Evolutionary conservation across 2,113 vertebrate species (phyloP), one percentile per base, ranked within the genome.

Genomic region (Barnardius zonarius): DNA sequence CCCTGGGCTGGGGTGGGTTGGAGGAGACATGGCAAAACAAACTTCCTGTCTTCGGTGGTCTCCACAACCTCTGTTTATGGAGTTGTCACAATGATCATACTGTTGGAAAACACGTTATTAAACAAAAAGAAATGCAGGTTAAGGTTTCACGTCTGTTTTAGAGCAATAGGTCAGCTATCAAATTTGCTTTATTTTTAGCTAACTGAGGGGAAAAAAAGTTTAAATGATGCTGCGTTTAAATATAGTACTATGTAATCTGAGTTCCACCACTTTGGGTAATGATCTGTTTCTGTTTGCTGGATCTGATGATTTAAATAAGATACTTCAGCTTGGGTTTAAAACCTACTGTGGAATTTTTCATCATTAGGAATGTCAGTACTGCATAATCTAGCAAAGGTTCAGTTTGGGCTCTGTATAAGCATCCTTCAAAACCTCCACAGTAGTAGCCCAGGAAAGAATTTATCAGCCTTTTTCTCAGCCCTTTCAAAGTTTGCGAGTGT

Each of bases 161-260:
- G 79, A 90, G 81, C 57, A 87, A 55, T 80, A 87, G 74, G 75
- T 61, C 89, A 78, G 77, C 70, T 91, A 89, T 92, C 86, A 79
- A 85, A 91, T 91, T 92, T 92, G 66, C 83, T 96, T 91, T 97
- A 96, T 97, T 97, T 96, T 95, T 96, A 95, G 86, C 85, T 72
- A 95, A 89, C 62, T 49, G 64, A 74, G 54, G 39, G 77, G 54
- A n/a, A 48, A 80, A 63, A 63, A 92, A 85, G 84, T 86, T 92
- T 33, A 85, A 96, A 86, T 89, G 52, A 75, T 93, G 80, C 41
- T 74, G 37, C 92, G 44, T 79, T 92, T 95, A 96, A 96, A 95
- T 94, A 91, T 89, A 85, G 86, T 80, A 79, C 41, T 84, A 5
- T 88, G 92, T 95, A 93, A 96, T 96, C 88, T 63, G 83, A 96